phyloP scores from a whole-genome alignment of 2,797 vertebrate species.

The Thalassophryne amazonica region DNA sequence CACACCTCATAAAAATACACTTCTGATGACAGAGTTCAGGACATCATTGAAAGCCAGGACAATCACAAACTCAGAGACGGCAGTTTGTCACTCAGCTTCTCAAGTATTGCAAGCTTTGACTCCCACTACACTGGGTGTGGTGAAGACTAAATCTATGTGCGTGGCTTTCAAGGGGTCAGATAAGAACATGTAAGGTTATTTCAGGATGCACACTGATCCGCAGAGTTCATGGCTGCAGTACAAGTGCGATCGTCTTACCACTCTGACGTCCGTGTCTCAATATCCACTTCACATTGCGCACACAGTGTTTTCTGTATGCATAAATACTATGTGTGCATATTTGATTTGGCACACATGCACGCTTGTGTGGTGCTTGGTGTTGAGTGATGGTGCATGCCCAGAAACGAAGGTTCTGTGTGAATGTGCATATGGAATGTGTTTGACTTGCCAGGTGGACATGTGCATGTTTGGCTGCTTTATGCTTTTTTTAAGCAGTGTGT shows the following conservation, averaged over 20 bases:
- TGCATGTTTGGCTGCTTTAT: constrained; percentile 7
- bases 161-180: constrained; percentile 29
- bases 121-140: too few relatives aligned
- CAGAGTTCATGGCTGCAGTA: constrained; percentile 48
- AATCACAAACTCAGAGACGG: too few relatives aligned
- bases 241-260: constrained; percentile 63
- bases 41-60: too few relatives aligned
- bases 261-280: constrained; percentile 60
- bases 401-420: neutral
- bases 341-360: constrained; percentile 15
- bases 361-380: neutral
- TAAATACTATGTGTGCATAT: constrained; percentile 27
- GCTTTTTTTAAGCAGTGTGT: constrained; percentile 8
- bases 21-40: too few relatives aligned
- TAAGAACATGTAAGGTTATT: constrained; percentile 64
- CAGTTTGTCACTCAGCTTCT: too few relatives aligned
- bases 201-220: constrained; percentile 52
- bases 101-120: too few relatives aligned
- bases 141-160: too few relatives aligned
- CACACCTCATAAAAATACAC: too few relatives aligned
- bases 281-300: constrained; percentile 46
- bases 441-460: constrained; percentile 1
- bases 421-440: neutral
- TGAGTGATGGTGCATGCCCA: constrained; percentile 6
- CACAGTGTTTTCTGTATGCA: constrained; percentile 16